Conservation (phyloP, 2,888 invertebrate species). For the Stenurella melanura region DNA sequence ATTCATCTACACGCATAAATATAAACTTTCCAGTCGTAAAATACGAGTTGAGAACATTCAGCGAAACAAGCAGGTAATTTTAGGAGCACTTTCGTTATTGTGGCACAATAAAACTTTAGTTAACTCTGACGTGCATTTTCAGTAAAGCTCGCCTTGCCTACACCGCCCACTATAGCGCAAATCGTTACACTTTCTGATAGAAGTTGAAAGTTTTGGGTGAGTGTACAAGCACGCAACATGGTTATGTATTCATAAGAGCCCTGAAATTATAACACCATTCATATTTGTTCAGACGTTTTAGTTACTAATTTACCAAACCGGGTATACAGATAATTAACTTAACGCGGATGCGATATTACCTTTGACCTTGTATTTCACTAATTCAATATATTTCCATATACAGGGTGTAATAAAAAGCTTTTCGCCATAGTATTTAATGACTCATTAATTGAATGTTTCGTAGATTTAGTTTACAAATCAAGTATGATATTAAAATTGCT, state of each 20-base stretch:
- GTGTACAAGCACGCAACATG: constrained; percentile 9
- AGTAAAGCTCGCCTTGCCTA: constrained; percentile 8
- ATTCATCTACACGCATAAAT: constrained; percentile 30
- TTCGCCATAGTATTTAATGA: too few relatives aligned
- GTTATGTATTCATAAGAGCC: constrained; percentile 17
- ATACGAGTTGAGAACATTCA: constrained; percentile 22
- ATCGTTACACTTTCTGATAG: constrained; percentile 10
- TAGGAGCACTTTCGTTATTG: constrained; percentile 36
- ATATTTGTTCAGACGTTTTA: constrained; percentile 10
- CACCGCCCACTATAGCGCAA: constrained; percentile 9
- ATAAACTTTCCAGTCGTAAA: constrained; percentile 37
- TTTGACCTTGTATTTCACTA: constrained; percentile 7
- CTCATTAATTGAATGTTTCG: too few relatives aligned
- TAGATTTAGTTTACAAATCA: too few relatives aligned
- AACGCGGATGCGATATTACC: constrained; percentile 6
- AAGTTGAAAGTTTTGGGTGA: constrained; percentile 14
- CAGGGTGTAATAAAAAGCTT: too few relatives aligned
- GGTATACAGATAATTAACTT: neutral
- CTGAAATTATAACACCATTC: constrained; percentile 19
- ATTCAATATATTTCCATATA: neutral
- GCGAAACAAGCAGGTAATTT: constrained; percentile 23
- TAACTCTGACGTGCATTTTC: constrained; percentile 27
- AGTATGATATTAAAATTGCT: too few relatives aligned
- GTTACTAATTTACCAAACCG: neutral
- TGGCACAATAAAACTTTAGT: constrained; percentile 31